phyloP scores from a whole-genome alignment of 2,113 vertebrate genomes.

The Microtus oregoni region DNA sequence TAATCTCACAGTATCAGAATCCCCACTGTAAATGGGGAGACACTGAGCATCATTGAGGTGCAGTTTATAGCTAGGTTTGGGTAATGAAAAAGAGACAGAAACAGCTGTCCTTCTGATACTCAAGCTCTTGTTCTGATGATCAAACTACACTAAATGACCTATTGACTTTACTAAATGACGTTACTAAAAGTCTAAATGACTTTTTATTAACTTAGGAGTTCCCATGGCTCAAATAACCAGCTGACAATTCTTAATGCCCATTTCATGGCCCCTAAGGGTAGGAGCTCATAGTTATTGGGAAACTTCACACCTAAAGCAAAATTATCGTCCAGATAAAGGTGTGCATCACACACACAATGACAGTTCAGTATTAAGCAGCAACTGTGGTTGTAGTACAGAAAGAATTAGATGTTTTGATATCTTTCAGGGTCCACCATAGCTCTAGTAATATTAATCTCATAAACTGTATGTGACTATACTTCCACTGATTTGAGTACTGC shows the following conservation, averaged over 20 bases:
- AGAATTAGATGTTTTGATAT: neutral
- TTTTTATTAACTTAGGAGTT: neutral
- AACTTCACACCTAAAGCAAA: neutral
- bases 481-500: neutral
- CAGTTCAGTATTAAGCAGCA: neutral
- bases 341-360: neutral
- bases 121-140: neutral
- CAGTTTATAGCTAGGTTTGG: slow-evolving; percentile 4
- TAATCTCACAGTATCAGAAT: slow-evolving; percentile 2
- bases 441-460: neutral
- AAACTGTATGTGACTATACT: neutral
- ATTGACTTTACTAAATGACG: neutral
- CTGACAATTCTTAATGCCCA: neutral
- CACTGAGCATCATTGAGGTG: neutral
- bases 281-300: neutral
- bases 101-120: neutral
- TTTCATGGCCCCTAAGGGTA: neutral
- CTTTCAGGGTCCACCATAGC: neutral
- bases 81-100: slow-evolving; percentile 1
- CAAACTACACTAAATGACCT: neutral
- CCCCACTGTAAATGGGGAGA: neutral
- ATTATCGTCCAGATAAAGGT: neutral
- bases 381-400: neutral
- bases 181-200: neutral
- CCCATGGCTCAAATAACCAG: neutral